Percentiles rank a stretch among this genome's conserved stretches.
Conservation (phyloP, 1,140 invertebrate genomes). For the Dreissena polymorpha region DNA sequence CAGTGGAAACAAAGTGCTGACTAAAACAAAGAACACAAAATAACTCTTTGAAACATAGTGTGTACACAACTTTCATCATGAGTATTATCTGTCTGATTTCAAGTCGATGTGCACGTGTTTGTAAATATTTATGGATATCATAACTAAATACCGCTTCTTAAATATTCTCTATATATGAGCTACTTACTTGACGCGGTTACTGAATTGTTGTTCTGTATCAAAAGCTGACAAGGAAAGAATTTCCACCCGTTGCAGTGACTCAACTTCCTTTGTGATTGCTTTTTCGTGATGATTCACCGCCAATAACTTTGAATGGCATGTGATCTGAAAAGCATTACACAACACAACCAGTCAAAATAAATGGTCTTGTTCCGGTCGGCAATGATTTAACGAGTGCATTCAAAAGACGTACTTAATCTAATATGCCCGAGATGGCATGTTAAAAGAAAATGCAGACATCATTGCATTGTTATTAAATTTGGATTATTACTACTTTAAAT, state of each 20-base stretch:
- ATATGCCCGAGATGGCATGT: too few relatives aligned
- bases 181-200: conserved; percentile 34
- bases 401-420: too few relatives aligned
- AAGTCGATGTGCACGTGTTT: not conserved
- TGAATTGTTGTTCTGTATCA: conserved; percentile 49
- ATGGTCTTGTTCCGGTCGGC: not conserved
- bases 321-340: conserved; percentile 8
- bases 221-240: conserved; percentile 30
- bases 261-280: not conserved
- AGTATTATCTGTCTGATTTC: not conserved
- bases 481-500: too few relatives aligned
- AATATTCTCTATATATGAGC: not conserved
- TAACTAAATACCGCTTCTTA: not conserved
- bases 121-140: not conserved
- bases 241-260: not conserved
- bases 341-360: not conserved
- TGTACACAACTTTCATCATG: not conserved
- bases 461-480: too few relatives aligned
- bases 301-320: conserved; percentile 38
- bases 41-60: not conserved
- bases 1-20: conserved; percentile 50
- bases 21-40: conserved; percentile 51
- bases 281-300: conserved; percentile 17
- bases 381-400: not conserved
- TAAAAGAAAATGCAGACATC: too few relatives aligned